Evolutionary conservation across 2,888 invertebrate genomes (phyloP).

Genomic region (Clostera curtula): DNA sequence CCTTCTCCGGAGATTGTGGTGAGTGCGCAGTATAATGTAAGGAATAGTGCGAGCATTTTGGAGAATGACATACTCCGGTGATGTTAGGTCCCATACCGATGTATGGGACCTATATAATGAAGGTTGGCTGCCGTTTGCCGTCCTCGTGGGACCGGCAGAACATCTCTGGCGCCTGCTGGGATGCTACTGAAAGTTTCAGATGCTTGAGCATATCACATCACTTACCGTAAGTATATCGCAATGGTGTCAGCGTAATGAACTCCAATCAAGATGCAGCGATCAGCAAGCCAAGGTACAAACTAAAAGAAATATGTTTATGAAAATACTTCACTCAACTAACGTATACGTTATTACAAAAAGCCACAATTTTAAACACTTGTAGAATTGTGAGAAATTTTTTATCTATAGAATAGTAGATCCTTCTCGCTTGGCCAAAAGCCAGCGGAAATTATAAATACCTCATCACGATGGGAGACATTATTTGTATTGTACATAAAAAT

Average conservation of each 20-base stretch:
- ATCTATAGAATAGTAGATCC: too few species aligned
- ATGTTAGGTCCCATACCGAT: slow-evolving; percentile 61
- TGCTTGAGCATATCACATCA: slow-evolving; percentile 37
- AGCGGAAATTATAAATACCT: slow-evolving; percentile 3
- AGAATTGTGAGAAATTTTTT: too few species aligned
- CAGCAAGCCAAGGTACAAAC: slow-evolving; percentile 14
- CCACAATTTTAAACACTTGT: too few species aligned
- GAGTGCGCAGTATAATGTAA: slow-evolving; percentile 56
- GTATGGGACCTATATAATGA: slow-evolving; percentile 23
- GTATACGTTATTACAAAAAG: background rate
- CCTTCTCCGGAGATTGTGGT: slow-evolving; percentile 44
- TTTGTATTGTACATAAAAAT: too few species aligned
- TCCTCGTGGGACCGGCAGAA: slow-evolving; percentile 31
- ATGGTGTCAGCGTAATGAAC: slow-evolving; percentile 65
- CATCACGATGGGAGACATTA: too few species aligned
- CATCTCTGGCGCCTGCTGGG: slow-evolving; percentile 36
- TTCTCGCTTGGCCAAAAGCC: too few species aligned
- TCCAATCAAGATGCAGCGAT: slow-evolving; percentile 43
- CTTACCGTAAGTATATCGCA: slow-evolving; percentile 41
- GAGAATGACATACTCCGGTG: too few species aligned
- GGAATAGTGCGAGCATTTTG: too few species aligned
- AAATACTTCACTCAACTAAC: background rate
- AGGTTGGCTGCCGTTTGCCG: slow-evolving; percentile 23
- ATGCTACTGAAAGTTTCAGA: slow-evolving; percentile 31
- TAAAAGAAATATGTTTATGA: background rate